Evolutionary conservation across 2,888 invertebrate species (phyloP).

Genomic region (Amphipyra berbera): DNA sequence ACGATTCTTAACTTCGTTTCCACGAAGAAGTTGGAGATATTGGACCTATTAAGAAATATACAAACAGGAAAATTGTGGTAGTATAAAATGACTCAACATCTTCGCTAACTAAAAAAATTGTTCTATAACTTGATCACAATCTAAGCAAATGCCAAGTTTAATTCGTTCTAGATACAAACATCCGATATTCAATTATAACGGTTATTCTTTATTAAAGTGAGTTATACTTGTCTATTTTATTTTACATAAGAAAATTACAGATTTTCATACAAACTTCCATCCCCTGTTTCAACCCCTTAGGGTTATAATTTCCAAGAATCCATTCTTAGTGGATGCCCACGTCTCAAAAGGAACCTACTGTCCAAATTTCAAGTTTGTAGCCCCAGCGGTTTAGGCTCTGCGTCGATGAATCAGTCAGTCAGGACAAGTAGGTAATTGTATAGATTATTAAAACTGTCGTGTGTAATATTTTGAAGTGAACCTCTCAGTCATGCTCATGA

Average conservation of each 20-base stretch:
- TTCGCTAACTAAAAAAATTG: conserved; percentile 23
- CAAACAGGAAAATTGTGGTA: conserved; percentile 35
- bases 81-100: conserved; percentile 34
- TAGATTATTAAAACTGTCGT: too few relatives aligned
- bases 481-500: conserved; percentile 2
- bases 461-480: too few relatives aligned
- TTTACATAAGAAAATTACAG: too few relatives aligned
- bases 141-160: conserved; percentile 34
- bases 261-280: too few relatives aligned
- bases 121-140: conserved; percentile 24
- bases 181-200: conserved; percentile 3
- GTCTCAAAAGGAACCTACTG: too few relatives aligned
- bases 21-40: conserved; percentile 5
- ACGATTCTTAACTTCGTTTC: conserved; percentile 8
- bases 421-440: too few relatives aligned
- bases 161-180: conserved; percentile 18
- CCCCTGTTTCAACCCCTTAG: too few relatives aligned
- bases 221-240: neutral
- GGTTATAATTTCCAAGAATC: too few relatives aligned
- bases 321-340: too few relatives aligned
- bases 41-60: conserved; percentile 19
- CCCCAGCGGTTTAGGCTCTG: too few relatives aligned
- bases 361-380: too few relatives aligned
- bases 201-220: neutral
- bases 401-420: too few relatives aligned